These are phyloP conservation scores for Heloderma charlesbogerti DNA, from an alignment of 2,113 vertebrate species.

Conservation along the genomic window DNA sequence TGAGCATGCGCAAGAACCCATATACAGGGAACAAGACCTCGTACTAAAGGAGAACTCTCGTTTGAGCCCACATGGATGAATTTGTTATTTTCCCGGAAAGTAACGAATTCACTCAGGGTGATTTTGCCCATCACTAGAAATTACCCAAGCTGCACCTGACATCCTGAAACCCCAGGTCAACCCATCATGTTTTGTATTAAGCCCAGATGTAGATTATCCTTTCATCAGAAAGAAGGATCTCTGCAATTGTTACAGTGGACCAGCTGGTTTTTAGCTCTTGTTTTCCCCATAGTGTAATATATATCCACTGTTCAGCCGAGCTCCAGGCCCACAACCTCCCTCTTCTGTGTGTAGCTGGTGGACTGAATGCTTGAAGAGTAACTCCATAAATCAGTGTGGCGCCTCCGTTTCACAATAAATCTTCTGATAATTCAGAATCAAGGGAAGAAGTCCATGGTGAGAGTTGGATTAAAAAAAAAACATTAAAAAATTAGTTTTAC, in stretches of 20 bases:
- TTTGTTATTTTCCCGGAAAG: too few species aligned
- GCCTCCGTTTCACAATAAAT: slow-evolving; percentile 63
- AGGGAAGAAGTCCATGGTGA: slow-evolving; percentile 26
- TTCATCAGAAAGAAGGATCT: slow-evolving; percentile 72
- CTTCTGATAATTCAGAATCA: slow-evolving; percentile 30
- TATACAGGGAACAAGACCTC: too few species aligned
- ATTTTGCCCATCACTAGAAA: too few species aligned
- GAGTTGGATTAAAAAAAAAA: not conserved
- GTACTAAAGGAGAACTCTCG: too few species aligned
- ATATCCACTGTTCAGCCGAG: slow-evolving; percentile 42
- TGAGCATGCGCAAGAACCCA: too few species aligned
- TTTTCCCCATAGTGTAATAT: slow-evolving; percentile 62
- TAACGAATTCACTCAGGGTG: too few species aligned
- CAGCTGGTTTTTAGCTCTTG: slow-evolving; percentile 73
- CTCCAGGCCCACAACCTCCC: slow-evolving; percentile 51
- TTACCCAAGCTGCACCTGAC: slow-evolving; percentile 50
- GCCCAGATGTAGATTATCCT: slow-evolving; percentile 80
- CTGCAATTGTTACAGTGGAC: slow-evolving; percentile 60
- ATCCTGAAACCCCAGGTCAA: slow-evolving; percentile 35
- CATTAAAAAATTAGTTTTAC: slow-evolving; percentile 41
- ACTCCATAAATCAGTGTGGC: slow-evolving; percentile 60
- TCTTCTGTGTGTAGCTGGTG: slow-evolving; percentile 55
- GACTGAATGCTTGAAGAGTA: slow-evolving; percentile 42
- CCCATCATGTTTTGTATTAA: slow-evolving; percentile 69
- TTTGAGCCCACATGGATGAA: too few species aligned